Evolutionary conservation across 2,888 invertebrate genomes (phyloP).

Genomic region (Eumerus sabulonum): DNA sequence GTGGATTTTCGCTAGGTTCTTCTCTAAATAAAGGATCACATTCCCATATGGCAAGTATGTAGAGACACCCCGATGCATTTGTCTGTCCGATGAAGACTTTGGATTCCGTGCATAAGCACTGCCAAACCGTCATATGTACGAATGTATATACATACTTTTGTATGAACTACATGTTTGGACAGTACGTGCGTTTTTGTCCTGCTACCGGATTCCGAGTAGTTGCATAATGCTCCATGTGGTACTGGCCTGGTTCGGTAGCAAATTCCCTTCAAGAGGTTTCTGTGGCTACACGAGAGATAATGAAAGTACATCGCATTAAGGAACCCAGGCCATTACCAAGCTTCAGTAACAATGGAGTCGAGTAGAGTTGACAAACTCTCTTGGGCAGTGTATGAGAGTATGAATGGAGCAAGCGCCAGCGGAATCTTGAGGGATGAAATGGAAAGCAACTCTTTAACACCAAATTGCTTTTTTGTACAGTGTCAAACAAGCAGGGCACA

Average conservation of each 20-base stretch:
- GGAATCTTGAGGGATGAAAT: constrained; percentile 7
- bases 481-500: constrained; percentile 62
- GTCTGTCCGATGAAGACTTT: constrained; percentile 40
- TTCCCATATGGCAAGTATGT: constrained; percentile 7
- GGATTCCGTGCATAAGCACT: constrained; percentile 60
- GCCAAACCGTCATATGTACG: constrained; percentile 39
- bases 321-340: constrained; percentile 1
- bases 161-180: too few relatives aligned
- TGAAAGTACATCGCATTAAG: constrained; percentile 59
- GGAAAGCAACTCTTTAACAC: constrained; percentile 56
- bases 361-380: neutral
- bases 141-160: too few relatives aligned
- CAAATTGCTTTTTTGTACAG: constrained; percentile 64
- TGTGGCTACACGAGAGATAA: constrained; percentile 43
- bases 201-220: too few relatives aligned
- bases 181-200: too few relatives aligned
- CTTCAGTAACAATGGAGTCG: constrained; percentile 14
- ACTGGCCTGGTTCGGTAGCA: neutral
- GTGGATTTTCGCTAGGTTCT: constrained; percentile 20
- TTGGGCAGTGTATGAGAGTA: too few relatives aligned
- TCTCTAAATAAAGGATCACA: constrained; percentile 1
- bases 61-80: neutral
- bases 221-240: constrained; percentile 30
- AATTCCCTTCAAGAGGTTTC: constrained; percentile 19
- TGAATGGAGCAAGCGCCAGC: too few relatives aligned